Base-by-base conservation (phyloP, 2,888 invertebrate genomes). In the Diarsia dahlii region DNA sequence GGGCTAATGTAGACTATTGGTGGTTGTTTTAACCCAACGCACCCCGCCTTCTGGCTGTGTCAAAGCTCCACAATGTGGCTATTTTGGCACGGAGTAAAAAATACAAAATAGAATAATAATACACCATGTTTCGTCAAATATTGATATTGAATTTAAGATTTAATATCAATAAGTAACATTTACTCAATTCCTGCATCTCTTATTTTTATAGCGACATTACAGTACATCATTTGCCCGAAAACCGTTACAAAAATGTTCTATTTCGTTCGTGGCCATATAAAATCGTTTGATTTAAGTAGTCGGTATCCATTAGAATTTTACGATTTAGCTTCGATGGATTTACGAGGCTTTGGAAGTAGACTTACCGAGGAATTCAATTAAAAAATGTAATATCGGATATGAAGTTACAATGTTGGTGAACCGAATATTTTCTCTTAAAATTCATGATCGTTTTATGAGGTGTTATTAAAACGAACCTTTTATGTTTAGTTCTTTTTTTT, bases 341-440 rank as follows among this genome's bases (percentile, higher is more conserved):
- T 78, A 82, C 62, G 68, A 82, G 64, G 78, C 64, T 82, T 82
- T 76, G 4, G 18, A 71, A 71, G 48, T 71, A 69, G 66, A 82
- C 74, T 84, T 84, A 77, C 76, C 58, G 46, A 68, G 18, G 28
- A 84, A 75, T 86, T 63, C 69, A 75, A 80, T 84, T 86, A 80
- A 84, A 83, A 74, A 66, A 28, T 50, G 56, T 72, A 77, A 60
- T 69, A 72, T 56, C 66, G 52, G 34, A 75, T 75, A 80, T 58
- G 28, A 82, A 56, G 60, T 75, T 79, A 58, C 20, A 71, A 74
- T 74, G 52, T 46, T 45, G 28, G 15, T 9, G 10, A 28, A 64
- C 2, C 48, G 23, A 58, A 71, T 34, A 54, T 71, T 67, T 75
- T 72, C 10, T 56, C 20, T 56, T 52, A 60, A 28, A 46, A 71